A percentile compares a stretch with the other conserved stretches of the same genome.
These are phyloP conservation scores for Acridotheres tristis DNA, from an alignment of 2,797 vertebrate genomes.

Conservation along the genomic window DNA sequence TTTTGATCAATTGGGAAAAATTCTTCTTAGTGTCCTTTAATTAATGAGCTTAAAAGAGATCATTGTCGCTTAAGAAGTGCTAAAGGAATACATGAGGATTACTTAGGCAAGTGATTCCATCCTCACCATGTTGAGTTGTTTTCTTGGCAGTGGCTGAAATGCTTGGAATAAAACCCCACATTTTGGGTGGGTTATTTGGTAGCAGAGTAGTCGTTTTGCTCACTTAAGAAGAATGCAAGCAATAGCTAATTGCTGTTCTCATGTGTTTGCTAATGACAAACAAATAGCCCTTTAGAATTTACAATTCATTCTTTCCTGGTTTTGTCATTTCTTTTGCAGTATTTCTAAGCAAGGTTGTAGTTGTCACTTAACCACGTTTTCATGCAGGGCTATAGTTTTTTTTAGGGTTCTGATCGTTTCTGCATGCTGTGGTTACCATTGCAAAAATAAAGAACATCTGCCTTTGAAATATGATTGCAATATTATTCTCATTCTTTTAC, in stretches of 20 bases:
- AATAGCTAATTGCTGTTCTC: constrained; percentile 71
- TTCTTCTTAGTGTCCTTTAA: constrained; percentile 81
- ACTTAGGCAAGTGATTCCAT: constrained; percentile 75
- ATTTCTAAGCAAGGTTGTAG: constrained; percentile 61
- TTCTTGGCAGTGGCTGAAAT: constrained; percentile 71
- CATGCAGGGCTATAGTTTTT: constrained; percentile 37
- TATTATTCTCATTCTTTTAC: constrained; percentile 59
- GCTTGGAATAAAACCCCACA: constrained; percentile 74
- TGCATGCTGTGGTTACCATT: constrained; percentile 40
- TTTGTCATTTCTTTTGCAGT: constrained; percentile 45
- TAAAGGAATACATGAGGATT: constrained; percentile 80
- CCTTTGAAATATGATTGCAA: constrained; percentile 59
- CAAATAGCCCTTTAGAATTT: constrained; percentile 65
- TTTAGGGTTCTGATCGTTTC: constrained; percentile 41
- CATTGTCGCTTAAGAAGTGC: constrained; percentile 77
- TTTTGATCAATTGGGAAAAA: constrained; percentile 77
- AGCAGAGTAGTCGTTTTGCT: constrained; percentile 69
- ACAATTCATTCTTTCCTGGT: constrained; percentile 19
- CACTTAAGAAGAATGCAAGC: constrained; percentile 70
- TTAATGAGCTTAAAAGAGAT: constrained; percentile 85
- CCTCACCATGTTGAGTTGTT: constrained; percentile 64
- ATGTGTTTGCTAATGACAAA: constrained; percentile 69
- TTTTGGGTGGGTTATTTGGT: constrained; percentile 77
- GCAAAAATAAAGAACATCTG: neutral
- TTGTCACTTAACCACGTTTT: constrained; percentile 58